Percentiles rank a stretch among this genome's conserved stretches.
Conservation (phyloP, 1,140 invertebrate genomes). For the Anastrepha obliqua region DNA sequence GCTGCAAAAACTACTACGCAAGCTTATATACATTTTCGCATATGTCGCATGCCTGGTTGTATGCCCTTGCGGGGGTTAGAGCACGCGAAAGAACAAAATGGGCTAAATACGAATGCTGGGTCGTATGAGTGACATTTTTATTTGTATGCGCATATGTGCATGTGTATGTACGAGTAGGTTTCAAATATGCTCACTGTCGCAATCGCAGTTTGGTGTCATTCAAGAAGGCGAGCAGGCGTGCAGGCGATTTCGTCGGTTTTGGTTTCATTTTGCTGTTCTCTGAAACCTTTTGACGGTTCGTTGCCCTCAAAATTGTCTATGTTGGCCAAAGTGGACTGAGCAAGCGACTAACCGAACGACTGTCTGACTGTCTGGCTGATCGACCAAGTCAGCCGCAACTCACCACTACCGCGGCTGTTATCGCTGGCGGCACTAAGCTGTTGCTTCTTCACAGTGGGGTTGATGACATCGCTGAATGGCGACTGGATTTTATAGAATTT, state of each 20-base stretch:
- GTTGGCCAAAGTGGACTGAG: neutral
- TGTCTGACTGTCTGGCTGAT: neutral
- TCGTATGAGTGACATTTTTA: slow-evolving; percentile 36
- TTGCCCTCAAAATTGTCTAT: neutral
- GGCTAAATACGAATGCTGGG: neutral
- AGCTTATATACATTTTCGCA: no score
- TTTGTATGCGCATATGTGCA: neutral
- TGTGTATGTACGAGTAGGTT: neutral
- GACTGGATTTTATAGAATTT: neutral
- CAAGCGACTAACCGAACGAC: neutral
- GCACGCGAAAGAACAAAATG: neutral
- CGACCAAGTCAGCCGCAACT: neutral
- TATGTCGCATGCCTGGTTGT: no score
- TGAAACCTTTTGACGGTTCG: slow-evolving; percentile 1
- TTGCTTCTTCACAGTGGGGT: neutral
- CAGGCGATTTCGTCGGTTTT: neutral
- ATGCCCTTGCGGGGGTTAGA: no score
- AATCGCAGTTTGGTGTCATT: neutral
- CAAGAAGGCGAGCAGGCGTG: neutral
- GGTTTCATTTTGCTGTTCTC: neutral
- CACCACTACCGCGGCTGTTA: neutral
- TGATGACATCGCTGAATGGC: slow-evolving; percentile 24
- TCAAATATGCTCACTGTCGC: no score
- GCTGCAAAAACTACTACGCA: no score
- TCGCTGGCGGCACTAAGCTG: neutral